Evolutionary conservation across 1,140 invertebrate species (phyloP).

Genomic region (Diachasma alloeum): DNA sequence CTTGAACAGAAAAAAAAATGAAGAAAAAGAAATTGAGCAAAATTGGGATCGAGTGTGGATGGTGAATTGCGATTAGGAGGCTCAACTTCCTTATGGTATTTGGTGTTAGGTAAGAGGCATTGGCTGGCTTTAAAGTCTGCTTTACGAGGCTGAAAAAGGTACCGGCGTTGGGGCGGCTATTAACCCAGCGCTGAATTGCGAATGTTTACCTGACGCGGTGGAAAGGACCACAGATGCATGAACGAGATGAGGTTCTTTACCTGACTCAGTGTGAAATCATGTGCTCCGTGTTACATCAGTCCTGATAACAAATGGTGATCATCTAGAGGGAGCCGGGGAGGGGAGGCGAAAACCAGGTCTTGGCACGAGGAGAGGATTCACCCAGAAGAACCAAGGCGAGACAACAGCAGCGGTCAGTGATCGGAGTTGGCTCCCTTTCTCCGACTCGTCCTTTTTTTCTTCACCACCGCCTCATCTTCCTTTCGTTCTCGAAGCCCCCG

Average conservation of each 20-base stretch:
- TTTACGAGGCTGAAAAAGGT: neutral
- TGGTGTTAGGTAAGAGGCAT: neutral
- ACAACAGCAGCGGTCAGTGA: conserved; percentile 16
- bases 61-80: neutral
- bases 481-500: neutral
- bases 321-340: neutral
- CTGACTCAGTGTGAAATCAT: neutral
- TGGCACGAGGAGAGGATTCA: neutral
- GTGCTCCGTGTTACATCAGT: neutral
- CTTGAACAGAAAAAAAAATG: neutral
- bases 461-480: neutral
- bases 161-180: neutral
- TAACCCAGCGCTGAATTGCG: neutral
- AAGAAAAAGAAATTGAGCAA: neutral
- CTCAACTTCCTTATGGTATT: neutral
- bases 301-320: neutral
- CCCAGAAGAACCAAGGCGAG: neutral
- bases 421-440: neutral
- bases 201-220: neutral
- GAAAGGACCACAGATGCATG: neutral
- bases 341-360: neutral
- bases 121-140: neutral
- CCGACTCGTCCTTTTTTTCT: neutral
- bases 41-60: neutral
- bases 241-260: neutral